These are phyloP conservation scores for Xiphophorus maculatus DNA, from an alignment of 2,113 vertebrate species.

Conservation along the genomic window DNA sequence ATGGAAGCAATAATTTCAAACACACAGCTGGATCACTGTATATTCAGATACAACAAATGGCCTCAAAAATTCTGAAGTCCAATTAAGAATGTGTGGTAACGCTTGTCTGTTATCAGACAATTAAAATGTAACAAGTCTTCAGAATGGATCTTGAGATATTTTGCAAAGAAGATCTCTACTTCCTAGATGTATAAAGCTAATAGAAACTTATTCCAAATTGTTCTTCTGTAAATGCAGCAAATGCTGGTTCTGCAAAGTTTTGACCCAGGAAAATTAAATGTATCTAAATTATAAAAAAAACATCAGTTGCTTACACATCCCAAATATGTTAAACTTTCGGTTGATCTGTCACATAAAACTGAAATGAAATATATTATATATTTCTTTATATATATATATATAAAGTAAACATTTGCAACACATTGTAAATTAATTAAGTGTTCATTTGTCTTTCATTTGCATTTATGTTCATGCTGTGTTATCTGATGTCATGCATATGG, in stretches of 20 bases:
- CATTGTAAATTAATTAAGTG: not conserved
- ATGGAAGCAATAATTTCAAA: not conserved
- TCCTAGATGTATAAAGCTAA: too few relatives aligned
- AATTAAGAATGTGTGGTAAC: too few relatives aligned
- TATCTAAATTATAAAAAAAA: not conserved
- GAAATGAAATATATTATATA: not conserved
- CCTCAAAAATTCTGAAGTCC: too few relatives aligned
- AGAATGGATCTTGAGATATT: too few relatives aligned
- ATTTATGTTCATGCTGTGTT: conserved; percentile 30
- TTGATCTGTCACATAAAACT: not conserved
- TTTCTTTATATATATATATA: not conserved
- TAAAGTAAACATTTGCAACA: not conserved
- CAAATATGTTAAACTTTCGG: not conserved
- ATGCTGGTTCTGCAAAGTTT: not conserved
- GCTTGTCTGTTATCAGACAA: too few relatives aligned
- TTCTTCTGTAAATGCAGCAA: not conserved
- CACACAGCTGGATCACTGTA: not conserved
- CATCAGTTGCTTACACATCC: not conserved
- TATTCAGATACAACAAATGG: not conserved
- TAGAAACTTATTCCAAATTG: not conserved
- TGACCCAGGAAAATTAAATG: not conserved
- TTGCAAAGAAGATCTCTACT: too few relatives aligned
- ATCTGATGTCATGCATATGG: conserved; percentile 48
- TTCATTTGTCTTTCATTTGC: not conserved
- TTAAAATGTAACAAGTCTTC: too few relatives aligned